A percentile compares a stretch with the other conserved stretches of the same genome.
Conservation (phyloP, 1,140 invertebrate species). For the Zaprionus gabonicus region DNA sequence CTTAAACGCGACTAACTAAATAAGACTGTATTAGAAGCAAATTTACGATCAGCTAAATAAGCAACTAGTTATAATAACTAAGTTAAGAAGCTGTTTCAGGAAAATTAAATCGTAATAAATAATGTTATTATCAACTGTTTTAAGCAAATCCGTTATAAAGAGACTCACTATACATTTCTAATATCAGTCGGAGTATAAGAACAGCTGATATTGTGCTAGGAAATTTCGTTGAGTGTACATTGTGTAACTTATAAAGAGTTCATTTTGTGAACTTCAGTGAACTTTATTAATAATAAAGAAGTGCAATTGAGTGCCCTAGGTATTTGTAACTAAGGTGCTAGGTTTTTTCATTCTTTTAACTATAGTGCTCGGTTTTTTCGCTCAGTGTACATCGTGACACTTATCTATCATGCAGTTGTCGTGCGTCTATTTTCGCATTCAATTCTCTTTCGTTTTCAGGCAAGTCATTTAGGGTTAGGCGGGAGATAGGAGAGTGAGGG, state of each 20-base stretch:
- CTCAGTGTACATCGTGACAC: conserved; percentile 17
- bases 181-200: neutral
- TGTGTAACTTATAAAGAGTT: conserved; percentile 15
- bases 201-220: neutral
- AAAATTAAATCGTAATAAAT: neutral
- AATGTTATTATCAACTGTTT: neutral
- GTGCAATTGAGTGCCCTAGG: too few relatives aligned
- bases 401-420: conserved; percentile 51
- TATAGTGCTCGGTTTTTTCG: neutral
- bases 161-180: too few relatives aligned
- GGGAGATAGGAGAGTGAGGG: neutral
- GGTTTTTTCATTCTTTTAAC: neutral
- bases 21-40: neutral
- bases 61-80: too few relatives aligned
- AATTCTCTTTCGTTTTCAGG: neutral
- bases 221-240: neutral
- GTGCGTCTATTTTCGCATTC: conserved; percentile 53
- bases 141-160: neutral
- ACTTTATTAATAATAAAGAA: too few relatives aligned
- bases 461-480: conserved; percentile 38
- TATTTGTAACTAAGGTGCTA: neutral
- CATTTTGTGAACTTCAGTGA: neutral
- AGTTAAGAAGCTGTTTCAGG: neutral
- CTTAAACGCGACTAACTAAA: neutral
- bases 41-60: neutral